Conservation (phyloP, 2,113 vertebrate genomes). For the Psammodynastes pulverulentus region DNA sequence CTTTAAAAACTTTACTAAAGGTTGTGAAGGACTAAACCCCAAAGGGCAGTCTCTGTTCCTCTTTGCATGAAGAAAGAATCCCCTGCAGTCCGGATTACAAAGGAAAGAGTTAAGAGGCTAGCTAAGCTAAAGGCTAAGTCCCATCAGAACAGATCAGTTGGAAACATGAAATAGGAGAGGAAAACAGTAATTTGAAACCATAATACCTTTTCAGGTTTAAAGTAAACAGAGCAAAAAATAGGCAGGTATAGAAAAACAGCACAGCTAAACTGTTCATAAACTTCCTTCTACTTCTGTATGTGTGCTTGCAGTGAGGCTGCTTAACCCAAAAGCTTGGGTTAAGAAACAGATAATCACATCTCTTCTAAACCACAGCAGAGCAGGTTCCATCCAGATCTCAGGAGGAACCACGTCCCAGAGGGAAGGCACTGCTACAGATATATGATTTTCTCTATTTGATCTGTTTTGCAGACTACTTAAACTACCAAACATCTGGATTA, state of each 20-base stretch:
- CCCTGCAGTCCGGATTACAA: neutral
- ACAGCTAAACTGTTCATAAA: neutral
- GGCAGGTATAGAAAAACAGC: neutral
- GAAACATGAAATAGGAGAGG: neutral
- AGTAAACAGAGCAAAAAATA: neutral
- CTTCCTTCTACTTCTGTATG: neutral
- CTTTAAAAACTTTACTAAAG: neutral
- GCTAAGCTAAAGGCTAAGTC: neutral
- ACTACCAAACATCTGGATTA: slow-evolving; percentile 21
- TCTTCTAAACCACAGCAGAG: neutral
- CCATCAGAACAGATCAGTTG: neutral
- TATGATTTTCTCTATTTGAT: slow-evolving; percentile 23
- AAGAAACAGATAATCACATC: neutral
- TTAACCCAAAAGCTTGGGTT: neutral
- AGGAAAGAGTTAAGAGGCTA: neutral
- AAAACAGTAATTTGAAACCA: neutral
- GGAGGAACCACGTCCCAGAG: neutral
- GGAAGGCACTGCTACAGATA: neutral
- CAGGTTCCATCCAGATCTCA: neutral
- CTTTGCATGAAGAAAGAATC: neutral
- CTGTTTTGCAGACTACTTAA: slow-evolving; percentile 24
- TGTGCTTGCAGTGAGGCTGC: no score
- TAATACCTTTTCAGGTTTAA: neutral
- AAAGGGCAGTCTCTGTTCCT: neutral
- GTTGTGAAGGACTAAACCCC: neutral